Percentiles rank a stretch among this genome's conserved stretches.
Evolutionary conservation across 2,797 vertebrate species (phyloP).

Genomic region (Cossypha caffra): DNA sequence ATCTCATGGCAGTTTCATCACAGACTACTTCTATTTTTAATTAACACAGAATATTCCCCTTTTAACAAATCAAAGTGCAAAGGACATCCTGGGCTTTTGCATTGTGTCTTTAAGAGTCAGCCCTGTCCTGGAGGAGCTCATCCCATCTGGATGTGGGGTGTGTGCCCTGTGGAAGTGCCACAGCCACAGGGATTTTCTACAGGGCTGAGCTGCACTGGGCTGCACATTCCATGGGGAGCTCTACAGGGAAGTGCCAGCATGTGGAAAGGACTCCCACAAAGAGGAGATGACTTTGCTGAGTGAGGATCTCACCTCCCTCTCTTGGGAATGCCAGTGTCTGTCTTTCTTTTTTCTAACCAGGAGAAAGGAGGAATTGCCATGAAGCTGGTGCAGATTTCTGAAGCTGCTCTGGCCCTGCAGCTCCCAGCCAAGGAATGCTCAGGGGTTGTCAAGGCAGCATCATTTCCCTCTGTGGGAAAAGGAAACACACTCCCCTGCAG

Average conservation of each 20-base stretch:
- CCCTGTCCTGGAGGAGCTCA: neutral
- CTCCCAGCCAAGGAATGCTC: neutral
- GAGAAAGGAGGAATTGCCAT: neutral
- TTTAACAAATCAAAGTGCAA: neutral
- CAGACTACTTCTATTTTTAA: neutral
- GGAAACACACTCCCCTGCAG: neutral
- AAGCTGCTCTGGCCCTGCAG: neutral
- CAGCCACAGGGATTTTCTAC: neutral
- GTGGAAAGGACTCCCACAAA: neutral
- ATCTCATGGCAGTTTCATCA: neutral
- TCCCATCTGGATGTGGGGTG: neutral
- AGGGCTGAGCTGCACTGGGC: neutral
- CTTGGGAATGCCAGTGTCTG: neutral
- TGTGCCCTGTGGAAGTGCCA: neutral
- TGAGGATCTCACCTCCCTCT: accelerated
- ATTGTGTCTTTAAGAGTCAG: neutral
- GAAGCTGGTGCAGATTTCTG: neutral
- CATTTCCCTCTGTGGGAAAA: accelerated
- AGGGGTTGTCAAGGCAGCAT: neutral
- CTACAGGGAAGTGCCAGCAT: neutral
- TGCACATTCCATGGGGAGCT: neutral
- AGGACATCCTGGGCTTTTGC: neutral
- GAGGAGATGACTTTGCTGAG: neutral
- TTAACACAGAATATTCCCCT: neutral
- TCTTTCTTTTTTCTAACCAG: neutral